A percentile compares a stretch with the other conserved stretches of the same genome.
Conservation (phyloP, 2,888 invertebrate genomes). For the Kryphioiulus occultus region DNA sequence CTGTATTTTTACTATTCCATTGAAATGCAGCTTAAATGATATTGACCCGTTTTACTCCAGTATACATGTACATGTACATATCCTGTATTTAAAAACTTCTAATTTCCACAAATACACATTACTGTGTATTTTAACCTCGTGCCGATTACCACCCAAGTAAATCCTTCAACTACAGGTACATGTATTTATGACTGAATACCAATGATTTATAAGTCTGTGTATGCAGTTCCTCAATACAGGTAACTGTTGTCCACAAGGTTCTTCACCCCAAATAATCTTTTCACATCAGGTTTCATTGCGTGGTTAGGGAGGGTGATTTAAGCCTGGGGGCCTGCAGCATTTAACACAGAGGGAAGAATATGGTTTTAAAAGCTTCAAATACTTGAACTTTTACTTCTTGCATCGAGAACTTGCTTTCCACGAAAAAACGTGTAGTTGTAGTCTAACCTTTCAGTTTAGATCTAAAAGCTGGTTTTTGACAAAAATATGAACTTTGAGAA, state of each 20-base stretch:
- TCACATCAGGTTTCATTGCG: conserved; percentile 7
- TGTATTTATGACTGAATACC: background rate
- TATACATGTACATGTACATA: background rate
- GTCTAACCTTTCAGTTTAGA: background rate
- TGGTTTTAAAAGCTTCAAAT: background rate
- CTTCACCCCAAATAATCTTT: background rate
- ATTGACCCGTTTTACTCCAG: background rate
- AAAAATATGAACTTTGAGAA: background rate
- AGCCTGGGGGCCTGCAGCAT: background rate
- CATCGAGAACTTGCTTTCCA: background rate
- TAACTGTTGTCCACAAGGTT: conserved; percentile 6
- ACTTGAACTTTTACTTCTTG: conserved; percentile 23
- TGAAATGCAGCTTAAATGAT: background rate
- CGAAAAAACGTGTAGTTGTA: background rate
- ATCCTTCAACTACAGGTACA: background rate
- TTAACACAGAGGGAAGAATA: background rate
- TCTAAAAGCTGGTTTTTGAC: background rate
- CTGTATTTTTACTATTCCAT: background rate
- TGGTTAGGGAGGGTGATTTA: background rate
- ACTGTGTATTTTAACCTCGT: background rate
- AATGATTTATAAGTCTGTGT: background rate
- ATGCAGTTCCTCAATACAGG: background rate
- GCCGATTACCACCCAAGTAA: background rate
- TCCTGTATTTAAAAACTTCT: background rate
- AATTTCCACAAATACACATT: background rate